Percentiles rank a stretch among this genome's conserved stretches.
phyloP scores from a whole-genome alignment of 2,888 invertebrate genomes.

The Frankliniella intonsa region DNA sequence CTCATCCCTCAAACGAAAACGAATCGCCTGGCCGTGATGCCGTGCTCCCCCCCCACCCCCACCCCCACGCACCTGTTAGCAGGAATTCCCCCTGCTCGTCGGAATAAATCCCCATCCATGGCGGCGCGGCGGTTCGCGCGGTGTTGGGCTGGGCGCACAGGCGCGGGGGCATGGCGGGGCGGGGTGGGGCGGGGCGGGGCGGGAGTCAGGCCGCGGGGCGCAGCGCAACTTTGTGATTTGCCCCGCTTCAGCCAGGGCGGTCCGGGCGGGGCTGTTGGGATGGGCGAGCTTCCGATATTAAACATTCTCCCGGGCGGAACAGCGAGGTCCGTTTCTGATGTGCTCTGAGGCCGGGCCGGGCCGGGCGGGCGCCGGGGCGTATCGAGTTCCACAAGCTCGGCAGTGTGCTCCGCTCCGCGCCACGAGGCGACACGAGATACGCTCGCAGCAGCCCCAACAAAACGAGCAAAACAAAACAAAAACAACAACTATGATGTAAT shows the following conservation, averaged over 20 bases:
- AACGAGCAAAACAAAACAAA: too few relatives aligned
- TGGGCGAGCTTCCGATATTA: background rate
- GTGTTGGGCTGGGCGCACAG: background rate
- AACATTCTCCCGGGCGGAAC: slow-evolving; percentile 12
- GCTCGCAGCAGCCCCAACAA: too few relatives aligned
- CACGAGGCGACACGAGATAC: too few relatives aligned
- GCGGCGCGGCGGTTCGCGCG: background rate
- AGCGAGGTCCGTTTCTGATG: background rate
- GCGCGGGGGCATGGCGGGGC: background rate
- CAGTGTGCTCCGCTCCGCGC: too few relatives aligned
- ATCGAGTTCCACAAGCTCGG: too few relatives aligned
- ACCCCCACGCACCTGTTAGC: background rate
- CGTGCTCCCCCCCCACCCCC: background rate
- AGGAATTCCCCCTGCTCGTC: background rate
- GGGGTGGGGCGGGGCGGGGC: background rate
- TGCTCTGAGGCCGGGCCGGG: background rate
- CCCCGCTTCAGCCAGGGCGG: too few relatives aligned
- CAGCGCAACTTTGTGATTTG: background rate
- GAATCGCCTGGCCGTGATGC: background rate
- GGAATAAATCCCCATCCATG: slow-evolving; percentile 9
- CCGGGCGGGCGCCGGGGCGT: background rate
- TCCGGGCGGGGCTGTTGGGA: too few relatives aligned
- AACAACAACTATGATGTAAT: too few relatives aligned
- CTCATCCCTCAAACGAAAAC: slow-evolving; percentile 25
- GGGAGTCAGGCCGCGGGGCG: background rate